Percentiles rank a stretch among this genome's conserved stretches.
phyloP scores from a whole-genome alignment of 2,888 invertebrate genomes.

The Pimpla rufipes region DNA sequence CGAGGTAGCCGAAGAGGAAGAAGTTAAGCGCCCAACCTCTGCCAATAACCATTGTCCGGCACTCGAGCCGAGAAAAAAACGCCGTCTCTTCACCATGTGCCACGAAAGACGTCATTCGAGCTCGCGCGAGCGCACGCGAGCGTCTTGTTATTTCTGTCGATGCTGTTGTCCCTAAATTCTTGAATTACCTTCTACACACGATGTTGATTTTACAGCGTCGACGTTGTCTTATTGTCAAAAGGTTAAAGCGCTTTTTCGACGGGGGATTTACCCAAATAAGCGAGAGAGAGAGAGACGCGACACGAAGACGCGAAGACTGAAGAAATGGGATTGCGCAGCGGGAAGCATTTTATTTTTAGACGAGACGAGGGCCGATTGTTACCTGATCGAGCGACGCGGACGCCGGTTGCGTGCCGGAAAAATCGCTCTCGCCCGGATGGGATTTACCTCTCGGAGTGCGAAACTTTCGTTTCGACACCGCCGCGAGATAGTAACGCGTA shows the following conservation, averaged over 20 bases:
- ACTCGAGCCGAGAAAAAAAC: background rate
- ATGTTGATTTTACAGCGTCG: background rate
- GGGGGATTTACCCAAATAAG: slow-evolving; percentile 29
- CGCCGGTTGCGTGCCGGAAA: background rate
- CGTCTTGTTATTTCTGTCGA: background rate
- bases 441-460: slow-evolving; percentile 44
- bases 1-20: slow-evolving; percentile 24
- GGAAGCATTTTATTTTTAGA: slow-evolving; percentile 29
- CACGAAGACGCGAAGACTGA: background rate
- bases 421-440: slow-evolving; percentile 8
- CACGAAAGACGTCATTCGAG: slow-evolving; percentile 64
- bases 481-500: background rate
- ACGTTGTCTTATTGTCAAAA: slow-evolving; percentile 22
- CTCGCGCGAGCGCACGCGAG: too few species aligned
- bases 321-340: slow-evolving; percentile 28
- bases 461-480: slow-evolving; percentile 30
- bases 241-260: slow-evolving; percentile 17
- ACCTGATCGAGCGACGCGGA: background rate
- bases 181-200: slow-evolving; percentile 18
- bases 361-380: background rate
- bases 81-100: slow-evolving; percentile 27
- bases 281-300: background rate
- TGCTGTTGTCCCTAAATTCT: slow-evolving; percentile 22
- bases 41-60: slow-evolving; percentile 4
- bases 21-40: background rate